These are phyloP conservation scores for Cottoperca gobio DNA, from an alignment of 2,797 vertebrate species.

Conservation along the genomic window DNA sequence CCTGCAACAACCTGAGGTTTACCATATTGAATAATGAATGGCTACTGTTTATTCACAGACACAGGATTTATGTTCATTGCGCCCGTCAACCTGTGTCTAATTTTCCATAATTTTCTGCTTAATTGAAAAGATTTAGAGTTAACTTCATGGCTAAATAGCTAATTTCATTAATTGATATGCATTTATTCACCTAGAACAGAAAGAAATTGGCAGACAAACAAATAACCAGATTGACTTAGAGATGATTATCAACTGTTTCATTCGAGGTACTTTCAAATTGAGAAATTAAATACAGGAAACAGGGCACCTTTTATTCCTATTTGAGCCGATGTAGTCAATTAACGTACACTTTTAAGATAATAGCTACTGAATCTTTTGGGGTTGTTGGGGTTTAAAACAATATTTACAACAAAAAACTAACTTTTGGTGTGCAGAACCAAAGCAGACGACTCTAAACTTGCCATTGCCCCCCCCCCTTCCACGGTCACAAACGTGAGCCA, in stretches of 20 bases:
- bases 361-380: too few species aligned
- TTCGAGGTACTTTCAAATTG: constrained; percentile 55
- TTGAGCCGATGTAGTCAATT: constrained; percentile 49
- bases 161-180: constrained; percentile 62
- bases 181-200: constrained; percentile 73
- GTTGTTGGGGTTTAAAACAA: constrained; percentile 12
- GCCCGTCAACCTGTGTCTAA: constrained; percentile 57
- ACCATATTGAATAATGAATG: constrained; percentile 65
- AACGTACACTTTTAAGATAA: constrained; percentile 42
- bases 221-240: constrained; percentile 49
- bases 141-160: constrained; percentile 48
- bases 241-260: constrained; percentile 64
- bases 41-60: constrained; percentile 43
- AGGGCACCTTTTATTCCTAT: constrained; percentile 29
- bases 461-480: not conserved
- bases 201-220: constrained; percentile 60
- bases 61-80: constrained; percentile 44
- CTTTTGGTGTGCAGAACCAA: constrained; percentile 11
- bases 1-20: constrained; percentile 60
- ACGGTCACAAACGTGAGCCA: constrained; percentile 14
- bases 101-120: constrained; percentile 65
- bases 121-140: constrained; percentile 60
- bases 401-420: constrained; percentile 24
- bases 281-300: constrained; percentile 52
- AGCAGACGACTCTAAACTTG: constrained; percentile 1